Evolutionary conservation across 1,140 invertebrate species (phyloP), one percentile per base, ranked within the genome.

Genomic region (Lanistes nyassanus): DNA sequence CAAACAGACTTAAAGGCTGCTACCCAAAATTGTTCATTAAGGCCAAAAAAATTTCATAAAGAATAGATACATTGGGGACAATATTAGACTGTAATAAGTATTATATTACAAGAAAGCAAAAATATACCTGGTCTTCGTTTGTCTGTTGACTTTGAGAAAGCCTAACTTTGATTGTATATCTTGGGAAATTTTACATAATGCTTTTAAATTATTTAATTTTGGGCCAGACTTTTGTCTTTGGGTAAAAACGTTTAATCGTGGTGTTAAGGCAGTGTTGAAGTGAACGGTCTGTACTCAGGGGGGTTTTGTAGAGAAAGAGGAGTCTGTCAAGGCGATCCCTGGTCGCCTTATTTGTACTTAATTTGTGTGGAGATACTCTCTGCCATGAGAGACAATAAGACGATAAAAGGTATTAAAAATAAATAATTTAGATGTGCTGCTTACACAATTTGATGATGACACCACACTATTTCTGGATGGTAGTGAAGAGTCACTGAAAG

Each of bases 291-390:
- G 6, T 65, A 65, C 39, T 65, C 62, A 9, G 11, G 62, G 31
- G 34, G 62, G 62, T 65, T 65, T 23, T 0, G 39, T 34, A 26
- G 19, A n/a, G 26, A 65, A 65, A 65, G 62, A 34, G 23, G 62
- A 31, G 62, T 31, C 13, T 16, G 29, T 9, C 29, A 34, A 65
- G 62, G 62, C 29, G 62, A 65, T 34, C 11, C 11, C n/a, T 65
- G 62, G 34, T 65, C 62, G n/a, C 62, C 62, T 65, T 65, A 65
- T 34, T 65, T 65, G n/a, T 65, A 65, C 31, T 34, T 65, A 26
- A 36, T 31, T 31, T 26, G 62, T 11, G 62, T 37, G 9, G n/a
- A 39, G 7, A 65, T 65, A 1, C 39, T 65, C 31, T 31, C 31
- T 0, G 5, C 29, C 7, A 34, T 65, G 62, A 65, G 34, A 36